Base-by-base conservation (phyloP, 2,888 invertebrate species). In the Oscheius myriophilus region DNA sequence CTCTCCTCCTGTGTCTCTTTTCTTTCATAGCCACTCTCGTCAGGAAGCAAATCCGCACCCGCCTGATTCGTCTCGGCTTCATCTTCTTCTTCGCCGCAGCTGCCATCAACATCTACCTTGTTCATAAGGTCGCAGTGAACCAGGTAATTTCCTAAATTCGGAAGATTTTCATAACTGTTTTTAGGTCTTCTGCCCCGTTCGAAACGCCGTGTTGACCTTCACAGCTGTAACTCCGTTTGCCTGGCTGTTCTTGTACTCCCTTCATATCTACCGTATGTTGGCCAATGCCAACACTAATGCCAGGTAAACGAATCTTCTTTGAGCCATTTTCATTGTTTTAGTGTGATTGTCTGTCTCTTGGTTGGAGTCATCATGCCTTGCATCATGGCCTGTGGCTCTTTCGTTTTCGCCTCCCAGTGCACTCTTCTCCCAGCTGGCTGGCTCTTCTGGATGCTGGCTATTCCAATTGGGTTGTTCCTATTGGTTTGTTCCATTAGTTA, bases 171-270 rank as follows among this genome's bases (percentile, higher is more conserved):
- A 18, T 49, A 11, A n/a, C 21, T 3, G 4, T 4, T 52, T 76
- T 53, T 69, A 82, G 75, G 69, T 81, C 39, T 81, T 81, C 64
- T 84, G 84, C 61, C 78, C 81, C 0, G 76, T 80, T 9, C 75
- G 84, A 21, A 84, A 83, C 39, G 79, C 84, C 16, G 67, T 84
- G 49, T 73, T 84, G 26, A 78, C 82, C 18, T 76, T 83, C 65
- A 71, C 75, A n/a, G 73, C 78, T 3, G 74, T 71, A 6, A 70
- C 81, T 41, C 75, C 82, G 16, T 85, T 84, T 59, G 75, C 80
- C 3, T 85, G 84, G 84, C 72, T 83, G n/a, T 82, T 85, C 76
- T 70, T 84, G 41, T 83, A 81, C 65, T 72, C 77, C 6, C 70
- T 80, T 9, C 76, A 79, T 66, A 75, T 81, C 42, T 81, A 81